Evolutionary conservation across 2,113 vertebrate species (phyloP).

Genomic region (Sisor rabdophorus): DNA sequence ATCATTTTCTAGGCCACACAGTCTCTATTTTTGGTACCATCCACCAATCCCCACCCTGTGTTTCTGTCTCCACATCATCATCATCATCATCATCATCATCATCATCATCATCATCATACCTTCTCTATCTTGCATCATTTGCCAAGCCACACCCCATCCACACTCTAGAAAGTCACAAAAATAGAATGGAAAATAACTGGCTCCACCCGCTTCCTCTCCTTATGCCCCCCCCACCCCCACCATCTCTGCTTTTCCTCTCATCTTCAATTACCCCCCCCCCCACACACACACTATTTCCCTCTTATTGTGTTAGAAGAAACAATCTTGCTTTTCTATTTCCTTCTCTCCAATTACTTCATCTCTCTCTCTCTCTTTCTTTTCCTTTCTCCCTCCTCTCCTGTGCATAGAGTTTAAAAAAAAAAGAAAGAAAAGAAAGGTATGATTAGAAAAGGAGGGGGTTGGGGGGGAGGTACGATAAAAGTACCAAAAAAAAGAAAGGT

Average conservation of each 20-base stretch:
- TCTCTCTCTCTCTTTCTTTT: not conserved
- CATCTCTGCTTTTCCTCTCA: constrained; percentile 4
- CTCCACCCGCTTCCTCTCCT: not conserved
- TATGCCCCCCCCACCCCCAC: not conserved
- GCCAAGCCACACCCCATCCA: too few relatives aligned
- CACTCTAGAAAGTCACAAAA: not conserved
- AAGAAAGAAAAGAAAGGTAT: not conserved
- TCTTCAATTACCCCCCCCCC: constrained; percentile 3
- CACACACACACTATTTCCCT: constrained; percentile 1
- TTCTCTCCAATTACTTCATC: not conserved
- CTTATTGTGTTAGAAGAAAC: constrained; percentile 12
- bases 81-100: too few relatives aligned
- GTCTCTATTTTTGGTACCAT: not conserved
- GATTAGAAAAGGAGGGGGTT: not conserved
- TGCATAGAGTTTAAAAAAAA: not conserved
- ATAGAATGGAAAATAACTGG: not conserved
- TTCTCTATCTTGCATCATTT: not conserved
- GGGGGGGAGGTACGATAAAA: not conserved
- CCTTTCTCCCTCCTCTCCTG: not conserved
- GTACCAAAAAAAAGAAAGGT: constrained; percentile 1
- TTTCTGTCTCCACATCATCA: not conserved
- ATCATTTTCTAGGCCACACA: not conserved
- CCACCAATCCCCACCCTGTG: too few relatives aligned
- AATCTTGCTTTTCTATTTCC: constrained; percentile 2
- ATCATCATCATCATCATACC: not conserved